A percentile compares a stretch with the other conserved stretches of the same genome.
phyloP scores from a whole-genome alignment of 2,888 invertebrate genomes.

The Capitulum mitella region DNA sequence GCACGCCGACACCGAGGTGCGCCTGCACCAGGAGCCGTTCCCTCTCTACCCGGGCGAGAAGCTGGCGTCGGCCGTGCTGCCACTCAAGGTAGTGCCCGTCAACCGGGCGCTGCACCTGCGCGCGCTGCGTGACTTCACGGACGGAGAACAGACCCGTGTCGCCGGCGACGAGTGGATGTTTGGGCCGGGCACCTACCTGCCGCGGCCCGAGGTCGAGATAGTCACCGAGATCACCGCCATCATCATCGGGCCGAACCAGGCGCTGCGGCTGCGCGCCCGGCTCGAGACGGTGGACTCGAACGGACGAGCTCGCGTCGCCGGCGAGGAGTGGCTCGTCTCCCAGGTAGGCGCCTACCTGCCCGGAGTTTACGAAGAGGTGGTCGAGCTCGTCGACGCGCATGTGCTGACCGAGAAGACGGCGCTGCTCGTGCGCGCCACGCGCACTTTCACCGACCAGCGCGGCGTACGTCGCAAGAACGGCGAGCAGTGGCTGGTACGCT shows the following conservation, averaged over 20 bases:
- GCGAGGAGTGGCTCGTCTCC: conserved; percentile 49
- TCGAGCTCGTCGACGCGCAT: conserved; percentile 46
- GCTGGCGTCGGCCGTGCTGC: conserved; percentile 32
- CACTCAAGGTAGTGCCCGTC: conserved; percentile 45
- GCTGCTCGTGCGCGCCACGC: conserved; percentile 43
- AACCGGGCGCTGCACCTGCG: conserved; percentile 46
- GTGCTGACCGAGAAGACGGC: conserved; percentile 48
- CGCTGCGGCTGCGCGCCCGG: conserved; percentile 45
- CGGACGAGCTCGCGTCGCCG: conserved; percentile 39
- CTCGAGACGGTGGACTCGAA: conserved; percentile 45
- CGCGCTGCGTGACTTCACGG: conserved; percentile 46
- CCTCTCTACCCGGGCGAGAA: conserved; percentile 49
- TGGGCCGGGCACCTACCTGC: conserved; percentile 47
- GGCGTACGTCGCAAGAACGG: conserved; percentile 46
- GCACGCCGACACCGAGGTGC: conserved; percentile 47
- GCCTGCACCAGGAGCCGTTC: conserved; percentile 47
- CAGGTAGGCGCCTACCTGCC: conserved; percentile 48
- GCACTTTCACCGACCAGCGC: conserved; percentile 47
- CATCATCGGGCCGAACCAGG: conserved; percentile 47
- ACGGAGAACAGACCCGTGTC: conserved; percentile 41
- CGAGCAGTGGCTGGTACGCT: conserved; percentile 49
- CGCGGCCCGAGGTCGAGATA: conserved; percentile 47
- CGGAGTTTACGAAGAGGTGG: conserved; percentile 49
- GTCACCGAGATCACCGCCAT: conserved; percentile 45
- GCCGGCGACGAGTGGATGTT: conserved; percentile 51